Evolutionary conservation across 2,888 invertebrate species (phyloP).

Genomic region (Sericinus montela): DNA sequence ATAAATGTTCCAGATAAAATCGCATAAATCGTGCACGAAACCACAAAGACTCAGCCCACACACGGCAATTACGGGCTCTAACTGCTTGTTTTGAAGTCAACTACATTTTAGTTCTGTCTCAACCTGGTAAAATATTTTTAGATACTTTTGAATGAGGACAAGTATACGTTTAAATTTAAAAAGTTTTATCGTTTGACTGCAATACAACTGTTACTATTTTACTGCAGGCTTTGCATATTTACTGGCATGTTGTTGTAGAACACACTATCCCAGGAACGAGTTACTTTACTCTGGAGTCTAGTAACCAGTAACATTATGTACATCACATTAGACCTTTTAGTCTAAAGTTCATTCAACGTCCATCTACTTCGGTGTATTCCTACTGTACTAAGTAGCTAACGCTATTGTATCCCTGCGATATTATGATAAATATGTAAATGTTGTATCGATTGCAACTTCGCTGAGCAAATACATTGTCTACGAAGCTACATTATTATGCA

Average conservation of each 20-base stretch:
- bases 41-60: slow-evolving; percentile 15
- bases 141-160: not conserved
- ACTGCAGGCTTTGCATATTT: not conserved
- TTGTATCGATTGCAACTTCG: not conserved
- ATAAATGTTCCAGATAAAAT: slow-evolving; percentile 8
- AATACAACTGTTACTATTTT: not conserved
- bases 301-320: too few species aligned
- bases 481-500: slow-evolving; percentile 1
- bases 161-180: too few species aligned
- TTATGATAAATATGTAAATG: not conserved
- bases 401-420: too few species aligned
- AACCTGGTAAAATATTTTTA: slow-evolving; percentile 8
- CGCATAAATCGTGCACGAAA: slow-evolving; percentile 15
- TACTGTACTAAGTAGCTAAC: too few species aligned
- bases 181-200: too few species aligned
- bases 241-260: too few species aligned
- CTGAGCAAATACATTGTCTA: not conserved
- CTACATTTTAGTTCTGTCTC: slow-evolving; percentile 9
- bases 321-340: too few species aligned
- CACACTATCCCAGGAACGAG: too few species aligned
- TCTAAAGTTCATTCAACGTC: too few species aligned
- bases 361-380: too few species aligned
- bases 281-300: too few species aligned
- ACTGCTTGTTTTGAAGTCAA: slow-evolving; percentile 17
- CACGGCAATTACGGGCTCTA: slow-evolving; percentile 13